Evolutionary conservation across 2,797 vertebrate genomes (phyloP), one percentile per base, ranked within the genome.

Genomic region (Takifugu ocellatus): DNA sequence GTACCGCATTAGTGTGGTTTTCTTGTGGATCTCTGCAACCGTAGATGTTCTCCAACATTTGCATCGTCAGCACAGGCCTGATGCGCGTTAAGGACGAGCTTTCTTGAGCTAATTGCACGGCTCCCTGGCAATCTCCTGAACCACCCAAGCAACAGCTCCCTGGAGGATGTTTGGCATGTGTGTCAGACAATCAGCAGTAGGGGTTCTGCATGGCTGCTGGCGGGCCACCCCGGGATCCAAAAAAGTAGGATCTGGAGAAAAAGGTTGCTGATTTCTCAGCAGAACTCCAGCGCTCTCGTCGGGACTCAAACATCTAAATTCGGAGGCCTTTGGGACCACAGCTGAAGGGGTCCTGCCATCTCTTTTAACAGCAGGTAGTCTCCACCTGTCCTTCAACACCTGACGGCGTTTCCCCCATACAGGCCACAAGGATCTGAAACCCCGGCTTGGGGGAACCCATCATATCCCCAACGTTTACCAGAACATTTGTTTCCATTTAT

Each of bases 281-380:
- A 80, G 84, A 78, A 60, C 68, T 45, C 31, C 63, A 59, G 76
- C 70, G 69, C 59, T 62, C 81, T 78, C 77, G 2, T 53, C 78
- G 74, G 81, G 75, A 87, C 78, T 79, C 79, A 87, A 87, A 85
- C 78, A 68, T 85, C 75, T 83, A 73, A 89, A 82, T 79, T 80
- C 68, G 77, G 82, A 79, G 81, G 75, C 63, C 68, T 50, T 46
- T 71, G 75, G 70, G 72, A 64, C 66, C 60, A 6, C 1, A 54
- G 70, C 82, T 76, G 4, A 9, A 82, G 71, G 80, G 70, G 59
- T 68, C 80, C 68, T 54, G 66, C 75, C 84, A 87, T 90, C 87
- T 89, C 83, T 87, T 90, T 86, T 80, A 90, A 90, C 82, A 88
- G 85, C 86, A 89, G 87, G 87, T 88, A 87, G 84, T 78, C 78